phyloP scores from a whole-genome alignment of 2,113 vertebrate species.

The Colaptes auratus region DNA sequence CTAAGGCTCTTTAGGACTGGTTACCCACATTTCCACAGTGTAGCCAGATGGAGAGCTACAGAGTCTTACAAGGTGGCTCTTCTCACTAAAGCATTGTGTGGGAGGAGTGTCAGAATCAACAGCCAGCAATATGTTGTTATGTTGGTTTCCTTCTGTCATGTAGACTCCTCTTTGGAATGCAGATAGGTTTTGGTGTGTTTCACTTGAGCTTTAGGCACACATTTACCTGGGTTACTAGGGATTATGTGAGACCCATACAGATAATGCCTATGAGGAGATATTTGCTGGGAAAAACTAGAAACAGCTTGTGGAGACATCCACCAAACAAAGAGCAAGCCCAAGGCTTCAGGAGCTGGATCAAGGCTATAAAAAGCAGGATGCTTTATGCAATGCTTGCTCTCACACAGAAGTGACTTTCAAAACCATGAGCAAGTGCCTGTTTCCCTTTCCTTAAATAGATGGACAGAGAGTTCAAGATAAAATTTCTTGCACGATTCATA shows the following conservation, averaged over 20 bases:
- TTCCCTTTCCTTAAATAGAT: background rate
- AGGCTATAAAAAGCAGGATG: background rate
- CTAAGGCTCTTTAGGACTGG: background rate
- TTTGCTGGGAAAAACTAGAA: background rate
- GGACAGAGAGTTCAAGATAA: background rate
- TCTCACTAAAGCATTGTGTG: background rate
- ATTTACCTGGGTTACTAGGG: background rate
- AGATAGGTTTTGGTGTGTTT: background rate
- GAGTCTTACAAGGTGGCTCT: background rate
- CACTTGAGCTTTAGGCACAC: background rate
- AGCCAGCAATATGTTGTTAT: constrained; percentile 12
- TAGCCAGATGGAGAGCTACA: background rate
- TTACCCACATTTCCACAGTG: background rate
- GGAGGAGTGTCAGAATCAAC: constrained; percentile 37
- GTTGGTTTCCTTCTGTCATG: background rate
- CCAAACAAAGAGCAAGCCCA: background rate
- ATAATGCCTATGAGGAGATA: background rate
- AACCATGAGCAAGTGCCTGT: background rate
- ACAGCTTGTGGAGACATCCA: background rate
- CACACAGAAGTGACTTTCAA: background rate
- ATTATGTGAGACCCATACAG: background rate
- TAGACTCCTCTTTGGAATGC: background rate
- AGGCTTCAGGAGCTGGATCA: background rate
- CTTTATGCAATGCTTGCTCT: background rate
- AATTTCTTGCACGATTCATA: background rate